Evolutionary conservation across 2,888 invertebrate species (phyloP), one percentile per base, ranked within the genome.

Genomic region (Orthosia gracilis): DNA sequence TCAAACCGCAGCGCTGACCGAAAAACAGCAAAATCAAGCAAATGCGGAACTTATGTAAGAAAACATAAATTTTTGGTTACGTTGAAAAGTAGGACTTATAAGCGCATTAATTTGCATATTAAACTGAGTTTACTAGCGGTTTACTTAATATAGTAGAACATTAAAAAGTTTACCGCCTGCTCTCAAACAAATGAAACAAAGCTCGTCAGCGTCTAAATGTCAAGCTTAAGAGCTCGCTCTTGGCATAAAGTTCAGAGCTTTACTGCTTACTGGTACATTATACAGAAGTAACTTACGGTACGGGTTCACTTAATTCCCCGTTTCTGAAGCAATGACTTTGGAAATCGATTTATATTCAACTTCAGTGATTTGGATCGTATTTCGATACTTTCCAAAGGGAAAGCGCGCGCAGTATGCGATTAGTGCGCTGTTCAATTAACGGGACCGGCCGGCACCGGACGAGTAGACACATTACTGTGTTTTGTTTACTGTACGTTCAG

Each of bases 321-420:
- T 85, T 85, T 80, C 73, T 80, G 81, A 80, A 83, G 83, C 80
- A 80, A 82, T 86, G 85, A 84, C 81, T 84, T 81, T 82, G 81
- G 78, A 83, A 87, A 85, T 80, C 82, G 70, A 85, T 86, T 89
- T 79, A 83, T 78, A 85, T 83, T 78, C 78, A 82, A 85, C 72
- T 84, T 84, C 78, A 86, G 88, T 90, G 88, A 91, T 88, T 91
- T 90, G 87, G 84, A 88, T 87, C 86, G 87, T 79, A 87, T 89
- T 91, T 89, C 89, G 88, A 91, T 93, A 92, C 94, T 95, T 95
- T 95, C 94, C 92, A 94, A 94, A 94, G 91, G 93, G 95, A 95
- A 95, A 95, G 94, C 92, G 92, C 89, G 88, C 80, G 90, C 91
- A 91, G 91, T 94, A 91, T 92, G 92, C 92, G 92, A 94, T 94